Percentiles rank a stretch among this genome's conserved stretches.
phyloP scores from a whole-genome alignment of 2,888 invertebrate species.

The Pomacea canaliculata region DNA sequence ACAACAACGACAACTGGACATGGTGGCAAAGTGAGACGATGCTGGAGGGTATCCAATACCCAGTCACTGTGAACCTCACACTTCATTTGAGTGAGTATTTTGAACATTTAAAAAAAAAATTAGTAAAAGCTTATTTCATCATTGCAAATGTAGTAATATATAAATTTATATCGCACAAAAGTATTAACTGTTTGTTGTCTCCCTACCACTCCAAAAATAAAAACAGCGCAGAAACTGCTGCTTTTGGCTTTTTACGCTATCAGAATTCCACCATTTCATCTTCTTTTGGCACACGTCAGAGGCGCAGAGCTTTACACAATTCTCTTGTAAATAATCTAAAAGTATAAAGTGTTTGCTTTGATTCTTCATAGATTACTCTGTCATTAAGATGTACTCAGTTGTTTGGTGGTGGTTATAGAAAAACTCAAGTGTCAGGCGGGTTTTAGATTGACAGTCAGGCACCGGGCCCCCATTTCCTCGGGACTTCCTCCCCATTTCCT shows the following conservation, averaged over 20 bases:
- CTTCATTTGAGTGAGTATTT: conserved; percentile 80
- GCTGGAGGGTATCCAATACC: conserved; percentile 91
- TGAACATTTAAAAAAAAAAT: not conserved
- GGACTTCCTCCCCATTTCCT: not conserved
- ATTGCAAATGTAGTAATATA: not conserved
- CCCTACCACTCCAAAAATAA: not conserved
- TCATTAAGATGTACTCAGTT: too few relatives aligned
- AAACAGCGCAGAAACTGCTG: too few relatives aligned
- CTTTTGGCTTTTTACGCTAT: too few relatives aligned
- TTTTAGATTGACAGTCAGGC: not conserved
- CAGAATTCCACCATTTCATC: too few relatives aligned
- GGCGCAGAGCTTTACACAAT: too few relatives aligned
- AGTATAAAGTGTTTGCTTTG: too few relatives aligned
- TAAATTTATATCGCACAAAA: not conserved
- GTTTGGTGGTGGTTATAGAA: too few relatives aligned
- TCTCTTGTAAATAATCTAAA: too few relatives aligned
- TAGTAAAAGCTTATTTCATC: not conserved
- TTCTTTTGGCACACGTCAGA: too few relatives aligned
- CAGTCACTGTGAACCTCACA: conserved; percentile 92
- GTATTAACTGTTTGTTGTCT: not conserved
- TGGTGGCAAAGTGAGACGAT: conserved; percentile 84
- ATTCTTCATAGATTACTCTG: too few relatives aligned
- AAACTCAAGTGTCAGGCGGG: too few relatives aligned
- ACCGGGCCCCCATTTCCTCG: not conserved
- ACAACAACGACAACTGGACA: conserved; percentile 76